Percentiles rank a stretch among this genome's conserved stretches.
phyloP scores from a whole-genome alignment of 2,113 vertebrate genomes.

The Zapus hudsonius region DNA sequence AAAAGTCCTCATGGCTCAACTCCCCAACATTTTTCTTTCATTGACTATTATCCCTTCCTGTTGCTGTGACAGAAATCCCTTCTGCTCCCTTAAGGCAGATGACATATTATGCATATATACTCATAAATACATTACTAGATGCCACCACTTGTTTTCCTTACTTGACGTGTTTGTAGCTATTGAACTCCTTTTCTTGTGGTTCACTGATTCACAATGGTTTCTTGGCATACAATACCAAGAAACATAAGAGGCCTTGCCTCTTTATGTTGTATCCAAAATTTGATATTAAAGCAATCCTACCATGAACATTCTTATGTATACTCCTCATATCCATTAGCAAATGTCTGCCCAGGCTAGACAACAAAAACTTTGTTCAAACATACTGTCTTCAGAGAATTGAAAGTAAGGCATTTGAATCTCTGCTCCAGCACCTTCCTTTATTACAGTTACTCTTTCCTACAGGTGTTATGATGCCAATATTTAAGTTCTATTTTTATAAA shows the following conservation, averaged over 20 bases:
- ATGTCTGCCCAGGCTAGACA: not conserved
- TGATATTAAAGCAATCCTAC: not conserved
- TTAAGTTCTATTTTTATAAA: not conserved
- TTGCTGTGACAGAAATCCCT: not conserved
- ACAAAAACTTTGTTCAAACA: not conserved
- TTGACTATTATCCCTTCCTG: not conserved
- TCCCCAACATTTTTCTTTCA: not conserved
- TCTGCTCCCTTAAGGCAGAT: not conserved
- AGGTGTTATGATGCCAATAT: not conserved
- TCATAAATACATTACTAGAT: no score
- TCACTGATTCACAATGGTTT: no score
- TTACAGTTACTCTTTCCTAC: not conserved
- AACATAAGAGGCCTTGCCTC: no score
- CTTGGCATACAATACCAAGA: no score
- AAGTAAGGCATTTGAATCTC: not conserved
- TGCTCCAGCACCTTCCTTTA: not conserved
- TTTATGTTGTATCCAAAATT: not conserved
- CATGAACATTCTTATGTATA: not conserved
- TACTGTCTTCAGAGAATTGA: not conserved
- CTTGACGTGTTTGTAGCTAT: no score
- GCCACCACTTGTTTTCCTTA: no score
- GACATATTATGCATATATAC: not conserved
- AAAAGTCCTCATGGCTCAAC: not conserved
- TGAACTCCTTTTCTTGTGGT: no score
- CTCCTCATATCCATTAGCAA: not conserved